These are phyloP conservation scores for Harpalus rufipes DNA, from an alignment of 2,888 invertebrate species.

Conservation along the genomic window DNA sequence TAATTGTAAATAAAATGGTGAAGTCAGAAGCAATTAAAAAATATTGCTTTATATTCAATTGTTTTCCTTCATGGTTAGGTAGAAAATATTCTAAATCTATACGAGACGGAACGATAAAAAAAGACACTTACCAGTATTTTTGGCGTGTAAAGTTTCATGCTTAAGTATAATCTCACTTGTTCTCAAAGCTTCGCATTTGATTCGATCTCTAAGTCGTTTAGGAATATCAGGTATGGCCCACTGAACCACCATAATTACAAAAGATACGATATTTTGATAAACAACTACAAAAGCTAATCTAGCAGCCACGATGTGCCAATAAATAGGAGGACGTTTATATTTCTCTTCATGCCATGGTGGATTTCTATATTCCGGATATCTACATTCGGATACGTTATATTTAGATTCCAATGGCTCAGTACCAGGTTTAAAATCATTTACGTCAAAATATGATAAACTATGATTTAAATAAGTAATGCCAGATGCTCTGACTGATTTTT, in stretches of 20 bases:
- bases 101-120: background rate
- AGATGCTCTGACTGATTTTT: constrained; percentile 70
- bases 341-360: constrained; percentile 78
- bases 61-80: too few relatives aligned
- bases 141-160: constrained; percentile 81
- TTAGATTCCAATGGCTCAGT: constrained; percentile 73
- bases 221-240: constrained; percentile 90
- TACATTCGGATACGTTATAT: constrained; percentile 75
- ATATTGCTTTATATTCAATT: too few relatives aligned
- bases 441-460: constrained; percentile 84
- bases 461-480: constrained; percentile 85
- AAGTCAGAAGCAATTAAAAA: too few relatives aligned
- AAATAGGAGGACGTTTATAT: constrained; percentile 83
- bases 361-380: constrained; percentile 86
- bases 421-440: constrained; percentile 80
- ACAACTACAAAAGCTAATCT: constrained; percentile 87
- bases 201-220: constrained; percentile 83
- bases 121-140: constrained; percentile 63
- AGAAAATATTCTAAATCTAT: too few relatives aligned
- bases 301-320: constrained; percentile 87
- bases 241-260: constrained; percentile 85
- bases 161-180: constrained; percentile 87
- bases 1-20: too few relatives aligned
- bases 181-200: constrained; percentile 85
- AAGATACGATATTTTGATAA: constrained; percentile 88